Base-by-base conservation (phyloP, 2,113 vertebrate species). In the Ascaphus truei region DNA sequence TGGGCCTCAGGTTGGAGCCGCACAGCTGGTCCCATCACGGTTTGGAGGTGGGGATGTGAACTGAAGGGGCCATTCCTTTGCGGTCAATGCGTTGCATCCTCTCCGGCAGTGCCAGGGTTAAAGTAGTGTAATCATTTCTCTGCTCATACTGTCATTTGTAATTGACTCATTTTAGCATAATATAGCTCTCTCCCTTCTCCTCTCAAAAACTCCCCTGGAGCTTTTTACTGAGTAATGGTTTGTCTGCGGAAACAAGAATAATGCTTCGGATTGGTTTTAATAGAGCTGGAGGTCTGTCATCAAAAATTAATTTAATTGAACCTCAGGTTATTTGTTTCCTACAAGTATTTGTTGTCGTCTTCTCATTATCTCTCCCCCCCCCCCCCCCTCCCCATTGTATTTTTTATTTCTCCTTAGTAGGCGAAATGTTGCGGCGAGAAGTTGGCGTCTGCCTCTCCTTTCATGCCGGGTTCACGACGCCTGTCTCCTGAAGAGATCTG, bases 371-470 rank as follows among this genome's bases (percentile, higher is more conserved):
- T 73, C 72, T 15, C 30, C 9, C 41, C 26, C 22, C 22, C 30
- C 13, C 18, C 5, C n/a, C 16, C 34, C 11, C 26, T 34, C 3
- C 61, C 7, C 12, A 61, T 61, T 39, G 25, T 30, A 22, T 51
- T 25, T 31, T 43, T 73, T 68, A 64, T 71, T 56, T 76, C 68
- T 74, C 71, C 53, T 56, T 55, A 71, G 61, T 73, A 72, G 71
- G 76, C 51, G 78, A 56, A 75, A 74, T 56, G 60, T 67, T 64
- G 61, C 69, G 31, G 4, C 51, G 56, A 30, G 68, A 74, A 62
- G 45, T 69, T 77, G 47, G 1, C 15, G 52, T 58, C 5, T 63
- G 62, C 34, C 18, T 33, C n/a, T 59, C 75, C 71, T 56, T 74
- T 53, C 51, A 37, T 74, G 51, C 26, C 50, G 63, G 71, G 50